Conservation (phyloP, 2,113 vertebrate genomes). For the Platysteira castanea region DNA sequence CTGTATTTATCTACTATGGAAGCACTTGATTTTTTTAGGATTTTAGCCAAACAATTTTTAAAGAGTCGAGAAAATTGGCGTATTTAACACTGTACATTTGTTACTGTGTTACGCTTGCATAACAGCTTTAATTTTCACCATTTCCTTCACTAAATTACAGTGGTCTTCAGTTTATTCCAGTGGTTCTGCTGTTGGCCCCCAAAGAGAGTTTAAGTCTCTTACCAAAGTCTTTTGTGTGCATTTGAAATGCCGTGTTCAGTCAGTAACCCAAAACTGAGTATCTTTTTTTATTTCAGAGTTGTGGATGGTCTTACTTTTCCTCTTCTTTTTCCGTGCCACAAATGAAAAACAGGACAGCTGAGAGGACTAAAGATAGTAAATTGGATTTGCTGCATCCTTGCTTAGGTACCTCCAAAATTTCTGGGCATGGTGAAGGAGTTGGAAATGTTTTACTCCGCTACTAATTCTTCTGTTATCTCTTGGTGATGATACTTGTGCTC, state of each 20-base stretch:
- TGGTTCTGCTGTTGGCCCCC: not conserved
- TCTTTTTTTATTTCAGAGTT: not conserved
- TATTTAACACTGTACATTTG: slow-evolving; percentile 48
- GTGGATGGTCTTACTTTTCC: not conserved
- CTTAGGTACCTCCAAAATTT: not conserved
- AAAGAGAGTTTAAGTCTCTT: not conserved
- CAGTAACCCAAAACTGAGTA: not conserved
- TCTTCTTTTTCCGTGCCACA: not conserved
- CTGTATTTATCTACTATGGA: not conserved
- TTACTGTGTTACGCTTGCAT: not conserved
- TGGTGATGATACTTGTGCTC: not conserved
- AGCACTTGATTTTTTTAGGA: slow-evolving; percentile 22
- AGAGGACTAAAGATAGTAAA: not conserved
- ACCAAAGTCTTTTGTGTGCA: not conserved
- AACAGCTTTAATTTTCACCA: slow-evolving; percentile 24
- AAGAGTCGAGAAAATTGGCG: slow-evolving; percentile 15
- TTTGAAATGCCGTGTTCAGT: slow-evolving; percentile 24
- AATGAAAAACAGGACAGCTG: slow-evolving; percentile 4
- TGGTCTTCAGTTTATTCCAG: slow-evolving; percentile 16
- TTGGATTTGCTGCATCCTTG: not conserved
- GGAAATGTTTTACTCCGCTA: not conserved
- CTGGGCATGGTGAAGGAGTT: not conserved
- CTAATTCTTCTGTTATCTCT: not conserved
- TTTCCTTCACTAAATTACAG: slow-evolving; percentile 35
- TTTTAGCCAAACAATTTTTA: slow-evolving; percentile 30